Base-by-base conservation (phyloP, 2,797 vertebrate genomes). In the Novumbra hubbsi region DNA sequence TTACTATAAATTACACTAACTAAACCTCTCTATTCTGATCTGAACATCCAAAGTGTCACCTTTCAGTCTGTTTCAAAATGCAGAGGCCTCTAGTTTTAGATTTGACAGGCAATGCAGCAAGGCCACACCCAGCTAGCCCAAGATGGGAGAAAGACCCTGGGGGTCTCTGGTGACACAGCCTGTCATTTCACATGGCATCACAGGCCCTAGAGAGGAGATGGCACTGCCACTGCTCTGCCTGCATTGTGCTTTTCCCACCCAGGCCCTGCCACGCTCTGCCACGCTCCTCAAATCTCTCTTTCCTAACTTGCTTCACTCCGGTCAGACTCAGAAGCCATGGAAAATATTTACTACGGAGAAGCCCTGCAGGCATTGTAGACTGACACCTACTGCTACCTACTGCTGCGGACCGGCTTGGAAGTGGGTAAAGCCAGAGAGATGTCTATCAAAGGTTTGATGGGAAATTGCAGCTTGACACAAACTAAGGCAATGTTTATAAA, bases 121-220 rank as follows among this genome's bases (percentile, higher is more conserved):
- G 91, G 86, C 90, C 90, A 87, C 89, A 83, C 91, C 87, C 89
- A 93, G 92, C 92, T 91, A 94, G 91, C 86, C 90, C 90, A 87
- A 89, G 83, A 92, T 88, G 88, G 85, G 89, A 90, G 88, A 91
- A 93, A 78, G 79, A 89, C 93, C 41, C 92, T 74, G 73, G 19
- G 92, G 93, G 89, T 75, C 63, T 90, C 87, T 68, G 76, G 88
- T 93, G 93, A 92, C 93, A 93, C 78, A 81, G 84, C 90, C 89
- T 93, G 92, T 93, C 93, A 94, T 93, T 92, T 94, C 92, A 87
- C 89, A 94, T 94, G 94, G 84, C 91, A 85, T 86, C 77, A 86
- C 89, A 78, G 86, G 85, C 88, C 90, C 88, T 88, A 87, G 88
- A 90, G 92, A 91, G 88, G 90, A 91, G 87, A 89, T 91, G 92